Evolutionary conservation across 2,888 invertebrate species (phyloP).

Genomic region (Polymixis flavicincta): DNA sequence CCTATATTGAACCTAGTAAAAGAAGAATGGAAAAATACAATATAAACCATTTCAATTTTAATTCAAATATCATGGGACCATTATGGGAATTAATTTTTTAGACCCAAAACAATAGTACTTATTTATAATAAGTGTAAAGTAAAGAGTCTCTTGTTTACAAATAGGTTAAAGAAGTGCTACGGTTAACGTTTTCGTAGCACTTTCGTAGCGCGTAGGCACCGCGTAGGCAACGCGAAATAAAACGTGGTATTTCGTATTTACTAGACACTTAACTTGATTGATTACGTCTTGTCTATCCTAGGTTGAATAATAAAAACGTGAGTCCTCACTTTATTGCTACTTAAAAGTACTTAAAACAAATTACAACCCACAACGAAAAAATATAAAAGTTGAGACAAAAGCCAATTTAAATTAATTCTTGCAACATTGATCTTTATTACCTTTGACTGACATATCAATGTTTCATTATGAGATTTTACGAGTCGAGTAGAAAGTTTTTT

Average conservation of each 20-base stretch:
- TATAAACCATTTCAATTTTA: not conserved
- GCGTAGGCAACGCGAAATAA: conserved; percentile 6
- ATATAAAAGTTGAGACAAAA: conserved; percentile 26
- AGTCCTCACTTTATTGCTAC: not conserved
- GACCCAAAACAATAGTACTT: no score
- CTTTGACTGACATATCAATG: conserved; percentile 61
- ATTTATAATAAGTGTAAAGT: no score
- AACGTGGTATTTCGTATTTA: not conserved
- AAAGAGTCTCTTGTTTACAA: not conserved
- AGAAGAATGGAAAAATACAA: not conserved
- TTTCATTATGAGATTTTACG: conserved; percentile 65
- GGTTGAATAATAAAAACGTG: conserved; percentile 7
- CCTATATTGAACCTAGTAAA: not conserved
- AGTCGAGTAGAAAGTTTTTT: conserved; percentile 46
- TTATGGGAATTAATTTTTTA: not conserved
- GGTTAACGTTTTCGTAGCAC: conserved; percentile 30
- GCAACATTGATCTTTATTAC: conserved; percentile 61
- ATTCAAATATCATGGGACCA: not conserved
- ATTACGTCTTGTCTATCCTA: not conserved
- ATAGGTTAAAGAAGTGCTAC: conserved; percentile 11
- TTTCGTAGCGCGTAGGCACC: conserved; percentile 34
- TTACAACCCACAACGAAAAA: conserved; percentile 5
- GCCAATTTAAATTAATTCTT: conserved; percentile 38
- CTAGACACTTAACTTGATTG: not conserved
- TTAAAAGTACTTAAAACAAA: conserved; percentile 19